Evolutionary conservation across 2,113 vertebrate genomes (phyloP).

Genomic region (Petrocephalus zakoni): DNA sequence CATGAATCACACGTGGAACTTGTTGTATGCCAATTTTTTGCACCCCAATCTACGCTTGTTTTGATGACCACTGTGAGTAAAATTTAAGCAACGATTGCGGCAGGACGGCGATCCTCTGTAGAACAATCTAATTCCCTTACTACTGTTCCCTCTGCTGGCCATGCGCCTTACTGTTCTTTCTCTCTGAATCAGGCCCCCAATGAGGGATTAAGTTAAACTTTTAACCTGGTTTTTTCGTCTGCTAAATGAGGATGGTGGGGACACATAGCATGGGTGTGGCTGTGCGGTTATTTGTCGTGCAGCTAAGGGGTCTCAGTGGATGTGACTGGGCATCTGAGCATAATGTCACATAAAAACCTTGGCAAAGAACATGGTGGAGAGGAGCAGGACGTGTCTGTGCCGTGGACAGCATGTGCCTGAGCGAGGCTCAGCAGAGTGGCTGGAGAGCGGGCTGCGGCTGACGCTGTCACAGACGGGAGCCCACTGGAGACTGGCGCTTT

Average conservation of each 20-base stretch:
- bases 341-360: not conserved
- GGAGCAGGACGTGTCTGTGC: not conserved
- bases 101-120: not conserved
- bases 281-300: not conserved
- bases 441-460: not conserved
- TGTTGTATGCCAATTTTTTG: too few species aligned
- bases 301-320: not conserved
- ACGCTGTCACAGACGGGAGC: not conserved
- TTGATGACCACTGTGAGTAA: not conserved
- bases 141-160: not conserved
- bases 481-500: not conserved
- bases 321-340: not conserved
- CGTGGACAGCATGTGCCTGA: not conserved
- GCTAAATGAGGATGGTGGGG: not conserved
- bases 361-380: not conserved
- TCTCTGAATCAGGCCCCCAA: not conserved
- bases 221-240: not conserved
- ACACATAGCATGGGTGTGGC: not conserved
- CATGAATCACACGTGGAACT: too few species aligned
- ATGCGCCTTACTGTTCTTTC: not conserved
- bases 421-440: not conserved
- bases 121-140: not conserved
- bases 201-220: not conserved
- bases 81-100: not conserved
- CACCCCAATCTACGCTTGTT: too few species aligned